Conservation (phyloP, 2,888 invertebrate genomes). For the Crepidodera aurea region DNA sequence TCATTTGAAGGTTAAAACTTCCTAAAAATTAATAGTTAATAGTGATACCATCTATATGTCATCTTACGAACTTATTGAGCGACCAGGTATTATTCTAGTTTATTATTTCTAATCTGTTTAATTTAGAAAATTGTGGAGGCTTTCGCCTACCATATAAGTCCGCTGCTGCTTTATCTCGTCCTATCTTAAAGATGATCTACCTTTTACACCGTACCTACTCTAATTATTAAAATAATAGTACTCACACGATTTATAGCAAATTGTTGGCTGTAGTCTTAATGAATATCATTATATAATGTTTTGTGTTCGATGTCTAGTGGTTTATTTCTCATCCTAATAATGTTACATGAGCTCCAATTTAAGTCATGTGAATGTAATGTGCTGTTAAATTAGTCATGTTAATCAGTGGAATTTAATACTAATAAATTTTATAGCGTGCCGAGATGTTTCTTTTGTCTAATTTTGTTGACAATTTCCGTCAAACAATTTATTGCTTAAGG, state of each 20-base stretch:
- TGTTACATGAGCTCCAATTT: neutral
- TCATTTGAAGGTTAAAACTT: no score
- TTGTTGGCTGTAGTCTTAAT: neutral
- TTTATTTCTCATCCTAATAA: neutral
- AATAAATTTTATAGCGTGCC: neutral
- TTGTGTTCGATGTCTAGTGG: neutral
- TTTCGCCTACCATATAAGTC: no score
- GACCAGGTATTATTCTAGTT: no score
- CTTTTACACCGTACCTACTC: neutral
- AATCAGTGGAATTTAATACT: constrained; percentile 7
- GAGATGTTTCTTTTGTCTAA: neutral
- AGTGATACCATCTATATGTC: no score
- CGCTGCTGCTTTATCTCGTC: no score
- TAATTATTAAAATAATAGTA: neutral
- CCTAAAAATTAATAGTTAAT: no score
- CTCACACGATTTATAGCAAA: constrained; percentile 7
- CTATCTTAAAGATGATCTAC: neutral
- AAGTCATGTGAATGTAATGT: neutral
- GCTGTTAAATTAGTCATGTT: neutral
- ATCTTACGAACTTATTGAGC: no score
- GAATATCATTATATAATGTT: constrained; percentile 6
- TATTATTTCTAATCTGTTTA: no score
- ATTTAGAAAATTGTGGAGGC: no score
- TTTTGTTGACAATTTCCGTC: neutral
- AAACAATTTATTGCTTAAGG: neutral